Percentiles rank a stretch among this genome's conserved stretches.
Conservation (phyloP, 1,140 invertebrate species). For the Heliconius eleuchia region DNA sequence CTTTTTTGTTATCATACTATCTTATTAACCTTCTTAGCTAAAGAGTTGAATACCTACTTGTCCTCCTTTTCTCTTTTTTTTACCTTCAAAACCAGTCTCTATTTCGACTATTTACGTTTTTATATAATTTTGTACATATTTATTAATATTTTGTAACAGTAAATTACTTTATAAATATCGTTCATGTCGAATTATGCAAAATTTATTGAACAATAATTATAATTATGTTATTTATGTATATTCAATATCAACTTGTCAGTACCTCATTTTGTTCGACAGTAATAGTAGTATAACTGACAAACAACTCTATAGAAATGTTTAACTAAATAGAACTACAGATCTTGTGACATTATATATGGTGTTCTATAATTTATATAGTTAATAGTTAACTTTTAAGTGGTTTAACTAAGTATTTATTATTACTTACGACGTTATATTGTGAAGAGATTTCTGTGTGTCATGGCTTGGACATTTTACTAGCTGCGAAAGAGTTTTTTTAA, state of each 20-base stretch:
- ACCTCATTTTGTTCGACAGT: slow-evolving; percentile 7
- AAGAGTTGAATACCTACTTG: neutral
- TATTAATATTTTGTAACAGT: too few relatives aligned
- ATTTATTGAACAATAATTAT: neutral
- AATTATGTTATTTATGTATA: neutral
- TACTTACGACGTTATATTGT: too few relatives aligned
- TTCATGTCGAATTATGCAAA: neutral
- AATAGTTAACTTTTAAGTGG: neutral
- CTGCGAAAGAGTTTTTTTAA: too few relatives aligned
- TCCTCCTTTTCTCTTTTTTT: neutral
- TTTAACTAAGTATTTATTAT: too few relatives aligned
- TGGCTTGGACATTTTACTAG: too few relatives aligned
- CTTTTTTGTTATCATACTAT: neutral
- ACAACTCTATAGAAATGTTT: neutral
- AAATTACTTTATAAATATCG: neutral
- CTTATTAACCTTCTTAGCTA: neutral
- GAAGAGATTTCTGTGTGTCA: too few relatives aligned
- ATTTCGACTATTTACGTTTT: too few relatives aligned
- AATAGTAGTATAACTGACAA: neutral
- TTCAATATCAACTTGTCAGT: neutral
- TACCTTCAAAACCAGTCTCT: too few relatives aligned
- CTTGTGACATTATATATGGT: neutral
- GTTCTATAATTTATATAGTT: neutral
- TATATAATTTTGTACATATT: too few relatives aligned
- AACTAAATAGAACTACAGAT: neutral